Base-by-base conservation (phyloP, 2,888 invertebrate species). In the Dicyrtomina minuta region DNA sequence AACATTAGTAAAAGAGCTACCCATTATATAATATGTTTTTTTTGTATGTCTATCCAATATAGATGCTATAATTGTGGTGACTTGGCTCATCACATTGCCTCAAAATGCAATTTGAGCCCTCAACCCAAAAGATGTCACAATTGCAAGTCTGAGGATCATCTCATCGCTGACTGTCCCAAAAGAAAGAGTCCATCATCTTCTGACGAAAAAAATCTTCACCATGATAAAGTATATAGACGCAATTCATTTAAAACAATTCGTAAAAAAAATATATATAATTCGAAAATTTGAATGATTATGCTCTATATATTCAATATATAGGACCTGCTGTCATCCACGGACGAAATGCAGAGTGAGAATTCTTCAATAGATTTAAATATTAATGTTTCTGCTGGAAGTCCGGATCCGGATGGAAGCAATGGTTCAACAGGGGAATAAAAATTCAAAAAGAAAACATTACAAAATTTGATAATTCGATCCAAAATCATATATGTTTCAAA, bases 1-100 rank as follows among this genome's bases (percentile, higher is more conserved):
- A n/a, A n/a, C n/a, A n/a, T n/a, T n/a, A n/a, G n/a, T n/a, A n/a
- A n/a, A n/a, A n/a, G n/a, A n/a, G n/a, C n/a, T n/a, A n/a, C n/a
- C n/a, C n/a, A n/a, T n/a, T n/a, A n/a, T n/a, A n/a, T n/a, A n/a
- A n/a, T n/a, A n/a, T n/a, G n/a, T n/a, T n/a, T n/a, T n/a, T n/a
- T n/a, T n/a, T n/a, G n/a, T n/a, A n/a, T n/a, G n/a, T n/a, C n/a
- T n/a, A n/a, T n/a, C n/a, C n/a, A n/a, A n/a, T n/a, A n/a, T n/a
- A n/a, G 92, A 81, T 95, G 94, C 84, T 95, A 93, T 83, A 95
- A 95, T 82, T 95, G 94, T 80, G 93, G 94, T 4, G 92, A 93
- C 82, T 93, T 93, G 81, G 91, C 92, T 60, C 93, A 93, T 83
- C 95, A 95, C 83, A 90, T 94, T 80, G 94, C 95, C 41, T 90